Evolutionary conservation across 2,888 invertebrate genomes (phyloP), one percentile per base, ranked within the genome.

Genomic region (Clusia tigrina): DNA sequence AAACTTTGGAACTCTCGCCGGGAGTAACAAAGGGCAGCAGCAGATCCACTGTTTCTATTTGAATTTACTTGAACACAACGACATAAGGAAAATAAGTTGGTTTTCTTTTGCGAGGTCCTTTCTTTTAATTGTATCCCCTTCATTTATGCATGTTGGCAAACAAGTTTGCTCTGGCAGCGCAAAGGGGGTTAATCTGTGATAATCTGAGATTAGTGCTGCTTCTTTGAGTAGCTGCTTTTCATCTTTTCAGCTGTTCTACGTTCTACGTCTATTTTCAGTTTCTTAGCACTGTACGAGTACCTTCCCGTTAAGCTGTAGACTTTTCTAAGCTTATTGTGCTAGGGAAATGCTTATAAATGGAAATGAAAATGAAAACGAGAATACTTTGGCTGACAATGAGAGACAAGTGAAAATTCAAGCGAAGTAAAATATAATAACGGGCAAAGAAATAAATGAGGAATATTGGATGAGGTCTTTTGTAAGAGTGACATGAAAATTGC

Each of bases 131-230:
- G 15, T 56, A 22, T 24, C 1, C 17, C 1, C 2, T 23, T 26
- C 46, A 46, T 38, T 57, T 48, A 52, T 46, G 46, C 57, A 59
- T 51, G 54, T 57, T 54, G 24, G 51, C 48, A 63, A 66, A 68
- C 58, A 63, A 66, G 15, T 53, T 15, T 53, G 10, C 25, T 6
- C 24, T 54, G 48, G 51, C 61, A 9, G 12, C 6, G 71, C 68
- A 69, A 72, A 69, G 67, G 76, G 71, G 76, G 79, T 78, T 78
- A 78, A 78, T 77, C 74, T 66, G 55, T 60, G 70, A 76, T 79
- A 74, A 78, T 79, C 79, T 71, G 69, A 69, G 74, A 74, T 75
- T 75, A 77, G 74, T 77, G 78, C 76, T 74, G 78, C 78, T 74
- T 71, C 67, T 24, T n/a, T n/a, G 6, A 60, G 57, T 17, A 53